A percentile compares a stretch with the other conserved stretches of the same genome.
These are phyloP conservation scores for Trichacis sp. DNA, from an alignment of 2,888 invertebrate genomes.

Conservation along the genomic window DNA sequence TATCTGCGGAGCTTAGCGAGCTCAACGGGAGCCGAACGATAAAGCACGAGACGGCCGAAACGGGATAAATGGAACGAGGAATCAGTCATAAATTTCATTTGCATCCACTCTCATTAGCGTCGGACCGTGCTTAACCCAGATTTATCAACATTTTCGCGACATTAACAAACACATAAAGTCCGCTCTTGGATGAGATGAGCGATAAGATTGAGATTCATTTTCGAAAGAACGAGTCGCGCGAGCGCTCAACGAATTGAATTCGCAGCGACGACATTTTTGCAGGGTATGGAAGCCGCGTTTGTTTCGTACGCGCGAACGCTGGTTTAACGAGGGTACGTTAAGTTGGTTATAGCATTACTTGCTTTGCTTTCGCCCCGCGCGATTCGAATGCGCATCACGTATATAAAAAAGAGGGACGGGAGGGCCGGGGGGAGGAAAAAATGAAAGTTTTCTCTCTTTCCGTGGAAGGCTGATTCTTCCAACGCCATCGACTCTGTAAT, in stretches of 20 bases:
- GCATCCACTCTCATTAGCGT: constrained; percentile 42
- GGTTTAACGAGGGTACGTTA: constrained; percentile 42
- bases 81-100: constrained; percentile 45
- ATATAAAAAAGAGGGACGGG: background rate
- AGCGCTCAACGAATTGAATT: background rate
- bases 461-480: constrained; percentile 28
- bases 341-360: constrained; percentile 41
- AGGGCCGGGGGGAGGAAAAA: constrained; percentile 28
- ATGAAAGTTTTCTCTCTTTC: constrained; percentile 35
- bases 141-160: constrained; percentile 17
- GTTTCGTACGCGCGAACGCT: constrained; percentile 32
- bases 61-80: constrained; percentile 42
- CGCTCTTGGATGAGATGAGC: background rate
- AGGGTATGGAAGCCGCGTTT: constrained; percentile 29
- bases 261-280: constrained; percentile 16
- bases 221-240: too few species aligned
- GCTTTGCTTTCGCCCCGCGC: constrained; percentile 32
- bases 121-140: constrained; percentile 31
- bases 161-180: constrained; percentile 1
- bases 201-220: too few species aligned
- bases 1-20: constrained; percentile 57
- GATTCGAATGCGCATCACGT: constrained; percentile 38
- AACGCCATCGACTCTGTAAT: constrained; percentile 15
- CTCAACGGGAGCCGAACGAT: constrained; percentile 54
- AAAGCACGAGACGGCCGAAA: constrained; percentile 52